Evolutionary conservation across 1,140 invertebrate genomes (phyloP), one percentile per base, ranked within the genome.

Genomic region (Drosophila tropicalis): DNA sequence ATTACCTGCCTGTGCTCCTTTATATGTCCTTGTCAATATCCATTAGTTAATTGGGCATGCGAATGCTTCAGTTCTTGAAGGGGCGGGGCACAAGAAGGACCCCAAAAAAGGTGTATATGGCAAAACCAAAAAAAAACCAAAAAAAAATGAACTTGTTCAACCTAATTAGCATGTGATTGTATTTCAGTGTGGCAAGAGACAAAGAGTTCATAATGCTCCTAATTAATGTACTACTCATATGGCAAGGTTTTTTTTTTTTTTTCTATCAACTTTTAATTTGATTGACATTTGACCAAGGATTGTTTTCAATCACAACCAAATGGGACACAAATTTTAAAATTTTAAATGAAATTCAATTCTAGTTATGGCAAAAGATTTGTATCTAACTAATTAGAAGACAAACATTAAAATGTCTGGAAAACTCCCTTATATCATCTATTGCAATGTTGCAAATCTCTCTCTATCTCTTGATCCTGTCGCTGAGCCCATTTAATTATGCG

Each of bases 11-110:
- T 36, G 29, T 25, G 25, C 15, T 65, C 62, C 60, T 55, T 29
- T 29, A 32, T 67, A 25, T 79, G 58, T 15, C 65, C 61, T 32
- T 75, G 82, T 79, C 72, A 86, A 81, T 81, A 79, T 70, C 71
- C 74, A 87, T 85, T 85, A 86, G 82, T 79, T 85, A 85, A 85
- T 81, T 79, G 75, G 66, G 56, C 62, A 47, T 60, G 72, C 55
- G 67, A 51, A 65, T 72, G 61, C 62, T 67, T 54, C 22, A 64
- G 55, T 47, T 39, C 25, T 25, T 25, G 25, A 3, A 25, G 5
- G 25, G 25, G 4, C 3, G 19, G 9, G 44, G 44, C 44, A 51
- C 19, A 54, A 29, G 41, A 63, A 56, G 63, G 29, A 55, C 13
- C 0, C 36, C 29, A 36, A 65, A 67, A 25, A 62, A 32, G 68